phyloP scores from a whole-genome alignment of 2,888 invertebrate species.

The Eilema caniola region DNA sequence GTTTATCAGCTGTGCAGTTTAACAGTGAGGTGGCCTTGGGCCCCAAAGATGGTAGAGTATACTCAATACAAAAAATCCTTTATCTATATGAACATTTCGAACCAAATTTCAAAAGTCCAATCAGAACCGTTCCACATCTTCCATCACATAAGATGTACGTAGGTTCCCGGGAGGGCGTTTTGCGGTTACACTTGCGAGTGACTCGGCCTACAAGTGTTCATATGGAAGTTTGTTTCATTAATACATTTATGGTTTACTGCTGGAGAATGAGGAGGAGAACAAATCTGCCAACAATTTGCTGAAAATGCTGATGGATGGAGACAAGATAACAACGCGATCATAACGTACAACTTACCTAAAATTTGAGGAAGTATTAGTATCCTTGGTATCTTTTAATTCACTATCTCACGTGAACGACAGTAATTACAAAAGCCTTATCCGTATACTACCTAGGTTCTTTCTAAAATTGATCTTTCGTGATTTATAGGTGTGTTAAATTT shows the following conservation, averaged over 20 bases:
- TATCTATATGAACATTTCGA: neutral
- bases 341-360: no score
- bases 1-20: no score
- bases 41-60: neutral
- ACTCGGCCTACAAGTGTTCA: slow-evolving; percentile 70
- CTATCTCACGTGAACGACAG: no score
- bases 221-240: slow-evolving; percentile 73
- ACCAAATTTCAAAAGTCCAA: slow-evolving; percentile 15
- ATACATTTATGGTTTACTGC: slow-evolving; percentile 56
- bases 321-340: no score
- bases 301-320: no score
- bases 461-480: no score
- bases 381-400: no score
- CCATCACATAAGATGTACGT: slow-evolving; percentile 38
- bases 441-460: no score
- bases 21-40: neutral
- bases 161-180: slow-evolving; percentile 71
- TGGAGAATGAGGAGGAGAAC: slow-evolving; percentile 25
- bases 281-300: neutral
- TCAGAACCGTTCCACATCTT: slow-evolving; percentile 30
- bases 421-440: no score
- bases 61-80: neutral
- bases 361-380: no score
- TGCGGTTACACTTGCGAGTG: slow-evolving; percentile 73
- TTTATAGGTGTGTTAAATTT: no score